Percentiles rank a stretch among this genome's conserved stretches.
Evolutionary conservation across 2,113 vertebrate genomes (phyloP).

Genomic region (Pristiophorus japonicus): DNA sequence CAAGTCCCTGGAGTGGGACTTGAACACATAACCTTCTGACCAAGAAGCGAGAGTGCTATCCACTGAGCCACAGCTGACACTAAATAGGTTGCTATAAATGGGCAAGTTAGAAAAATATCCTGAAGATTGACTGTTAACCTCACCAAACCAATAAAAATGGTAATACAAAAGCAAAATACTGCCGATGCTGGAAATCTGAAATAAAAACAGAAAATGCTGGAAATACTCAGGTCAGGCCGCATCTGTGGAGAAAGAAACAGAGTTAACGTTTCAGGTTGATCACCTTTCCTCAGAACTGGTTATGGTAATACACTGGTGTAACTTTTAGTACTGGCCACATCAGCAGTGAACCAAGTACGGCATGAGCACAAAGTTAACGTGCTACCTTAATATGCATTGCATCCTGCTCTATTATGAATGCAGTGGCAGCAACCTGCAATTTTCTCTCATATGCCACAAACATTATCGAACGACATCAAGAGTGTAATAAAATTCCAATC

Average conservation of each 20-base stretch:
- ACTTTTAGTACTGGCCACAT: background rate
- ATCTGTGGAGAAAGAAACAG: too few relatives aligned
- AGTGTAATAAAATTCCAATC: background rate
- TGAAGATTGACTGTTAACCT: background rate
- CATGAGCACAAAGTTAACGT: background rate
- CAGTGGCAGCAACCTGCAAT: background rate
- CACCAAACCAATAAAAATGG: background rate
- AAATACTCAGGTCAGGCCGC: too few relatives aligned
- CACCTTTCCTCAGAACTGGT: too few relatives aligned
- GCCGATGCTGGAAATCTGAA: too few relatives aligned
- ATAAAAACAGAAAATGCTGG: too few relatives aligned
- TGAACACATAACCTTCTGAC: too few relatives aligned
- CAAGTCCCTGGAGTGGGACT: too few relatives aligned
- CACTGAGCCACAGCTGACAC: too few relatives aligned
- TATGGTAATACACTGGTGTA: background rate
- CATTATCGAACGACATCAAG: background rate
- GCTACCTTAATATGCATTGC: background rate
- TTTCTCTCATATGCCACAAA: background rate
- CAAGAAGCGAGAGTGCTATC: too few relatives aligned
- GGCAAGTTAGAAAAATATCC: too few relatives aligned
- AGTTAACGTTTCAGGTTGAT: too few relatives aligned
- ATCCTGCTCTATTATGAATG: background rate
- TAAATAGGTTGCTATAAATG: background rate
- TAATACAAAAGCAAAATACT: too few relatives aligned
- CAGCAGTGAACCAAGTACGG: background rate